These are phyloP conservation scores for Nephrotoma flavescens DNA, from an alignment of 2,888 invertebrate genomes.

Conservation along the genomic window DNA sequence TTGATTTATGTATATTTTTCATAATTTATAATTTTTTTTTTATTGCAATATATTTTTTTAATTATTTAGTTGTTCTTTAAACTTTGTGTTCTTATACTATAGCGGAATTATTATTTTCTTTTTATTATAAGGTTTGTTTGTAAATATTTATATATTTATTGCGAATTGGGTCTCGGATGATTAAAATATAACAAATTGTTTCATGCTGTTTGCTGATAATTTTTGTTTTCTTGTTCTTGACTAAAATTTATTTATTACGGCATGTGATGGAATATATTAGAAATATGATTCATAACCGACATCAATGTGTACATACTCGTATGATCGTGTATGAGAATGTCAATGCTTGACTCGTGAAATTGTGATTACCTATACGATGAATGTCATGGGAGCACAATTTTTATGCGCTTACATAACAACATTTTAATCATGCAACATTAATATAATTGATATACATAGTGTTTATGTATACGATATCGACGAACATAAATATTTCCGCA, in stretches of 20 bases:
- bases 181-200: neutral
- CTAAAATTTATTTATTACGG: neutral
- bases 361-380: neutral
- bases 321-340: neutral
- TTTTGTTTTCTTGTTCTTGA: neutral
- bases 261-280: neutral
- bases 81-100: neutral
- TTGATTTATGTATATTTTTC: neutral
- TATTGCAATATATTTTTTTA: neutral
- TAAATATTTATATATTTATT: neutral
- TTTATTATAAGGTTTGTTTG: neutral
- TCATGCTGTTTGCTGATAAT: neutral
- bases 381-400: neutral
- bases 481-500: too few species aligned
- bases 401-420: neutral
- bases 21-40: neutral
- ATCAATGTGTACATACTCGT: neutral
- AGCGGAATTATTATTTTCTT: neutral
- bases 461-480: too few species aligned
- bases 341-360: neutral
- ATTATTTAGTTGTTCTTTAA: neutral
- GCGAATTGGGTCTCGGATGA: neutral
- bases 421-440: too few species aligned
- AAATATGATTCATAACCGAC: neutral
- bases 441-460: too few species aligned